Evolutionary conservation across 2,888 invertebrate species (phyloP).

Genomic region (Rhagophthalmus giganteus): DNA sequence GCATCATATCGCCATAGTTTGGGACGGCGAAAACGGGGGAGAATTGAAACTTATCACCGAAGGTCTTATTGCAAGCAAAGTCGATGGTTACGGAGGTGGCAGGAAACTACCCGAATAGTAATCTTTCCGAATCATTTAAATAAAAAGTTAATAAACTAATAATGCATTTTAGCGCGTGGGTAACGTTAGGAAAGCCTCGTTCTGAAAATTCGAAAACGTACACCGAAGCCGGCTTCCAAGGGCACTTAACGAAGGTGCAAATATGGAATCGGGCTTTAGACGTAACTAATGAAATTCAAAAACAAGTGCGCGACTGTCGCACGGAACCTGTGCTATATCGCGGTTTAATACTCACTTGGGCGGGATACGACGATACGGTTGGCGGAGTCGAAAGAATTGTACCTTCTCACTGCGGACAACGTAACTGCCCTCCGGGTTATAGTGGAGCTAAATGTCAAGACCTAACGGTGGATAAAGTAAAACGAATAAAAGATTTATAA

Average conservation of each 20-base stretch:
- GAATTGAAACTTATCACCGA: conserved; percentile 91
- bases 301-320: conserved; percentile 90
- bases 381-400: conserved; percentile 91
- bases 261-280: conserved; percentile 92
- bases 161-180: conserved; percentile 74
- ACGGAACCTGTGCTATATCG: conserved; percentile 89
- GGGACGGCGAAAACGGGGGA: conserved; percentile 86
- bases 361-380: conserved; percentile 85
- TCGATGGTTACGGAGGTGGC: conserved; percentile 85
- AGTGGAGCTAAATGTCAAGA: conserved; percentile 84
- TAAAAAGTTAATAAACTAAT: background rate
- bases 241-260: conserved; percentile 91
- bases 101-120: conserved; percentile 81
- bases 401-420: conserved; percentile 89
- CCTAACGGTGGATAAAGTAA: conserved; percentile 76
- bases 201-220: conserved; percentile 79
- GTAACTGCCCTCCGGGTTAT: conserved; percentile 86
- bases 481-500: too few relatives aligned
- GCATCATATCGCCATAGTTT: conserved; percentile 95
- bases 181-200: conserved; percentile 87
- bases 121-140: too few relatives aligned
- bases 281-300: conserved; percentile 89
- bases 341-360: conserved; percentile 87
- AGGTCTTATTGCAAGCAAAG: conserved; percentile 90
- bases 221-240: conserved; percentile 92